phyloP scores from a whole-genome alignment of 2,113 vertebrate species.

The Tauraco erythrolophus region DNA sequence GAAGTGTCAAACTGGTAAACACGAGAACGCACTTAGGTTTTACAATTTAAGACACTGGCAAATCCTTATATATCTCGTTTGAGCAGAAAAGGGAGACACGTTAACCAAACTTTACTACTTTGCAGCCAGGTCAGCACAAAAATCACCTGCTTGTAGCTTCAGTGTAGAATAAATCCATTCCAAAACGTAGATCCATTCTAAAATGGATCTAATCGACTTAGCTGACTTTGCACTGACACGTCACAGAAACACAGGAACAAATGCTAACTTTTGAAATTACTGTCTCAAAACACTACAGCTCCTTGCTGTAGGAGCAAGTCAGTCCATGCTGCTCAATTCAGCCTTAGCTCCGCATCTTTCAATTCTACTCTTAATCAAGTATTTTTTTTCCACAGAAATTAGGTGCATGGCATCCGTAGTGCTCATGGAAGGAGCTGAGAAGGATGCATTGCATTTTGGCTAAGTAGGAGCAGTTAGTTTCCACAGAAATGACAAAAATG shows the following conservation, averaged over 20 bases:
- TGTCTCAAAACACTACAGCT: background rate
- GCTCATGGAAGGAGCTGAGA: background rate
- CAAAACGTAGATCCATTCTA: too few relatives aligned
- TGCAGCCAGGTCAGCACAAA: background rate
- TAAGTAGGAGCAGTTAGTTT: background rate
- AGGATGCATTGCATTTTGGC: background rate
- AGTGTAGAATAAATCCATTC: background rate
- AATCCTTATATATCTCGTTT: background rate
- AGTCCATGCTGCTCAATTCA: background rate
- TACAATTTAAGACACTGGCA: background rate
- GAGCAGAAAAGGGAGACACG: rapidly evolving
- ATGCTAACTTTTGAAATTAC: background rate
- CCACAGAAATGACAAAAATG: background rate
- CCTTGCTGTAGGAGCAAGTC: background rate
- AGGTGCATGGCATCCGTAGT: background rate
- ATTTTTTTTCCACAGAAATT: background rate
- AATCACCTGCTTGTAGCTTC: background rate
- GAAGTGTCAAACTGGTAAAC: background rate
- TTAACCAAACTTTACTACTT: background rate
- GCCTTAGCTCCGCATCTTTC: background rate
- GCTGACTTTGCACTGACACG: background rate
- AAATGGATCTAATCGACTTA: background rate
- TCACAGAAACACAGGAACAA: background rate
- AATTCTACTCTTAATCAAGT: background rate
- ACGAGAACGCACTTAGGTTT: background rate